Percentiles rank a stretch among this genome's conserved stretches.
Evolutionary conservation across 2,888 invertebrate species (phyloP).

Genomic region (Agrochola litura): DNA sequence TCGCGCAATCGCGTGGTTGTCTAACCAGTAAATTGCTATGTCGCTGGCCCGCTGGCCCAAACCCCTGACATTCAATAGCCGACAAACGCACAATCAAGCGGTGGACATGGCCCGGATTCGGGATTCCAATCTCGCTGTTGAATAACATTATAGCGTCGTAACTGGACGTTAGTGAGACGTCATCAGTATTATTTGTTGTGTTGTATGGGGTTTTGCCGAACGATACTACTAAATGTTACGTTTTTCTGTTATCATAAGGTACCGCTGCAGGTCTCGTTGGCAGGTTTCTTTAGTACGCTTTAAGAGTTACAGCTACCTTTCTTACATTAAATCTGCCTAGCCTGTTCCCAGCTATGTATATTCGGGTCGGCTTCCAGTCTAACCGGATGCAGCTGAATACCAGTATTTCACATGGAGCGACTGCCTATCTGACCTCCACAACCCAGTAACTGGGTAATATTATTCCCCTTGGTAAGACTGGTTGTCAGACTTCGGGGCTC

Average conservation of each 20-base stretch:
- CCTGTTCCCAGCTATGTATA: no score
- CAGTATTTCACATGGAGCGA: no score
- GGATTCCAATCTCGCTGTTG: constrained; percentile 74
- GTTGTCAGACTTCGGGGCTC: no score
- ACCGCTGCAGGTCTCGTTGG: not conserved
- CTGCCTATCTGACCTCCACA: no score
- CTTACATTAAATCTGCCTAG: not conserved
- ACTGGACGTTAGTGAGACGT: constrained; percentile 33
- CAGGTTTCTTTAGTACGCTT: not conserved
- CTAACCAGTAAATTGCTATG: constrained; percentile 59
- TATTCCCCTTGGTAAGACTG: no score
- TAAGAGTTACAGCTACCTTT: not conserved
- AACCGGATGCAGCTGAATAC: no score
- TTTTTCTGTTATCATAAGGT: not conserved
- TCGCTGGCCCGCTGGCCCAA: constrained; percentile 39
- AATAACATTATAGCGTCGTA: constrained; percentile 61
- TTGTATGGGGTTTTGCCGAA: not conserved
- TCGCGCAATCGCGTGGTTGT: constrained; percentile 39
- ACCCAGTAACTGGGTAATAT: no score
- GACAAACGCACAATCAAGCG: constrained; percentile 73
- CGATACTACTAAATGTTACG: no score
- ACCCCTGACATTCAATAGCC: constrained; percentile 69
- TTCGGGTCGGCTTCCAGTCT: no score
- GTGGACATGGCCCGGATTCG: constrained; percentile 65
- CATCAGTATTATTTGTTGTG: constrained; percentile 31